Base-by-base conservation (phyloP, 2,113 vertebrate genomes). In the Alligator sinensis region DNA sequence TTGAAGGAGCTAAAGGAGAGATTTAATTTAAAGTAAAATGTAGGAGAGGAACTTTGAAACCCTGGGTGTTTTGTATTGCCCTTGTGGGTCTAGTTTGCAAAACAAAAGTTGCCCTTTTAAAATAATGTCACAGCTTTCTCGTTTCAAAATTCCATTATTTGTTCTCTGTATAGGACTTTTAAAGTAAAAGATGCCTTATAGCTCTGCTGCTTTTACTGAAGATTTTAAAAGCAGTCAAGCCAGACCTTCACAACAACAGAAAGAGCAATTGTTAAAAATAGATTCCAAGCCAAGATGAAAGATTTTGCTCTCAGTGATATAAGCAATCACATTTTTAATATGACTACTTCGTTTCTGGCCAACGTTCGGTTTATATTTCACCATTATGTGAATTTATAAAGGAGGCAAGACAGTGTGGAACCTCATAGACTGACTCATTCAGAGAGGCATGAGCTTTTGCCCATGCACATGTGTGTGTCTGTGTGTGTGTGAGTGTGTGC, bases 91-190 rank as follows among this genome's bases (percentile, higher is more conserved):
- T 94, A 70, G 60, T 94, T 55, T 94, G 75, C 87, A 75, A 94
- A 95, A 95, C 16, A 93, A 79, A 80, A 34, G 80, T 82, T 92
- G 63, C 25, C 82, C 93, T 96, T 91, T 4, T 63, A 94, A 93
- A 55, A 91, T 87, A 94, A 93, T 84, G 22, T 14, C 76, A 59
- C 58, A 55, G 19, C 10, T 2, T 62, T 58, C 93, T 83, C 12
- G 79, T 88, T 88, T 93, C 85, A 57, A 85, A 92, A 87, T 60
- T 83, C 64, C 76, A 59, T 64, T 92, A 85, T 90, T 80, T 1
- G 0, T 59, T 87, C 47, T 16, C 78, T 89, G 82, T 76, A 15
- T 1, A 27, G 11, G 80, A 77, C 80, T 90, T 91, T 97, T 70
- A 92, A 94, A 94, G 86, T 12, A 93, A 88, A 83, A 70, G 83